Base-by-base conservation (phyloP, 2,797 vertebrate species). In the Crenuchus spilurus region DNA sequence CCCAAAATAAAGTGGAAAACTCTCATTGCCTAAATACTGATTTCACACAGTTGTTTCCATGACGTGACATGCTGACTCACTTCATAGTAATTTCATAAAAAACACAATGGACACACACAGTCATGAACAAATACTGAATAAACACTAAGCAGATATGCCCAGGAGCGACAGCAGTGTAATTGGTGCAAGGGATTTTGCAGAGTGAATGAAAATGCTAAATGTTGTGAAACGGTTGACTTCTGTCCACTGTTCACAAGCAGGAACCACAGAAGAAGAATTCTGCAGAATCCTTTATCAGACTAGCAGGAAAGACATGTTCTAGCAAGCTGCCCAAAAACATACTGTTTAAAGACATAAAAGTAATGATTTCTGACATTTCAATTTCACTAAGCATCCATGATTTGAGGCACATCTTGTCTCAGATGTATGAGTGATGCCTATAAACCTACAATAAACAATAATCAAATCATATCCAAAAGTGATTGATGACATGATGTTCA, bases 221-320 rank as follows among this genome's bases (percentile, higher is more conserved):
- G 10, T 71, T 28, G 26, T 31, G 20, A 48, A 46, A 24, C 5
- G 30, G 24, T 22, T 57, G 39, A 58, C 18, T 46, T 2, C n/a
- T 41, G 1, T 42, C 46, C 20, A 1, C 26, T 54, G 51, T 30
- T 33, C 20, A 11, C 39, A 3, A 35, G 14, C 46, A 54, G n/a
- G 37, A 22, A 52, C 65, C 6, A 35, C 2, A 42, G 35, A n/a
- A 48, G 33, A 24, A 58, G 37, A 48, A 72, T 75, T 75, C 60
- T 52, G 13, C 11, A 71, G 52, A 79, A 74, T 22, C 24, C 3
- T 6, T 55, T 9, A 20, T 41, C 9, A 9, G 3, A 8, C 44
- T 20, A 11, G 24, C 48, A 51, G 20, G 48, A 60, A 33, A 61
- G n/a, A 44, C 49, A 0, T 63, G 64, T 57, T 70, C 49, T 18